These are phyloP conservation scores for Helicoverpa assulta DNA, from an alignment of 2,888 invertebrate species.

Conservation along the genomic window DNA sequence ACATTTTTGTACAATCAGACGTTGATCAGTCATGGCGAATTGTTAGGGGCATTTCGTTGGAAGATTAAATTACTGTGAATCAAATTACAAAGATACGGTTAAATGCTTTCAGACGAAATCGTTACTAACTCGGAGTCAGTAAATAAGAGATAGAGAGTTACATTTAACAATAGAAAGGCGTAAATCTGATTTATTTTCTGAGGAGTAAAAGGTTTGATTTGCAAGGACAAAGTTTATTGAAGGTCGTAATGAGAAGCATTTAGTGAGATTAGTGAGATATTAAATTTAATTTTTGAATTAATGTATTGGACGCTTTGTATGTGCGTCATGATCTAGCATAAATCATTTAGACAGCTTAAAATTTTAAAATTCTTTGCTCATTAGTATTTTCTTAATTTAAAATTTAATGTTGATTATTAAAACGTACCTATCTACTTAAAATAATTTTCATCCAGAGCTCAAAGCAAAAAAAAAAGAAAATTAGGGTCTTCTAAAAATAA, in stretches of 20 bases:
- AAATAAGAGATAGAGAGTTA: not conserved
- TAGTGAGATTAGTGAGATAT: not conserved
- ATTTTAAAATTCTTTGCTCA: no score
- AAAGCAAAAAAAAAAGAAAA: slow-evolving; percentile 1
- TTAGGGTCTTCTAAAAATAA: slow-evolving; percentile 20
- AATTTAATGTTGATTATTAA: no score
- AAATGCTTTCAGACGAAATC: not conserved
- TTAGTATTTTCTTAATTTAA: no score
- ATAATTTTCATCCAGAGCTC: not conserved
- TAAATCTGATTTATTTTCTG: not conserved
- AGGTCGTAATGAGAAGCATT: not conserved
- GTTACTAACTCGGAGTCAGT: not conserved
- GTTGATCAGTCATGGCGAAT: not conserved
- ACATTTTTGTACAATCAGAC: not conserved
- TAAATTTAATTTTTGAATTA: no score
- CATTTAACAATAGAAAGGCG: not conserved
- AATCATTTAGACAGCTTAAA: no score
- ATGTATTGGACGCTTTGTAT: no score
- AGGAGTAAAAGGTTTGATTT: not conserved
- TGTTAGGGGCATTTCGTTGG: slow-evolving; percentile 2
- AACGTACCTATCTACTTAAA: not conserved
- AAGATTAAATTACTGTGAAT: slow-evolving; percentile 5
- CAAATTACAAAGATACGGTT: not conserved
- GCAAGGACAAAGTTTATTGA: not conserved
- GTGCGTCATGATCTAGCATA: no score